Base-by-base conservation (phyloP, 2,113 vertebrate genomes). In the Andinoacara biseriatus region DNA sequence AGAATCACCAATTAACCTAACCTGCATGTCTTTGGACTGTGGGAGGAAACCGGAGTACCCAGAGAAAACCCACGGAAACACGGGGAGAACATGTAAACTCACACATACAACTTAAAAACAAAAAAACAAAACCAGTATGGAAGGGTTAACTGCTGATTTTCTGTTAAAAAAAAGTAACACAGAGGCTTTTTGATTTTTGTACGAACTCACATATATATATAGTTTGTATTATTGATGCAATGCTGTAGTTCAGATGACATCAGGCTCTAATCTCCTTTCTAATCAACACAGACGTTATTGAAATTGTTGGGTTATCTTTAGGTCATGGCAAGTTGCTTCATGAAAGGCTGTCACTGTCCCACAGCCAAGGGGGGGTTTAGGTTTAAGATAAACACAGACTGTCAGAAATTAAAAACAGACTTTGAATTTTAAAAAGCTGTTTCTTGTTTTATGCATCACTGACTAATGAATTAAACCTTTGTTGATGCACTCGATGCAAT, bases 271-370 rank as follows among this genome's bases (percentile, higher is more conserved):
- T 80, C 82, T 80, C 46, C 14, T 33, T 76, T 81, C 43, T 69
- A 83, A 90, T 89, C 63, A 90, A 84, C 78, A 84, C 58, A 84
- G 78, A 78, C 63, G 11, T 65, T 63, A 75, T 76, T 85, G 58
- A 88, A 86, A 78, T 13, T 26, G 61, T 76, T 26, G 9, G 62
- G 38, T 86, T 54, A 38, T 22, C 46, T 60, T 78, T 57, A 74
- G 74, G 63, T 58, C 67, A 82, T n/a, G n/a, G 72, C 22, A 56
- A 9, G 11, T 14, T 40, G 33, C 35, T 74, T 74, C 35, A 33
- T 76, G 13, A 87, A 56, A 84, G 61, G 24, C 63, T 1, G 14
- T 69, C 18, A 20, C 24, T 85, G 74, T 58, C 29, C 46, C 20
- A 35, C 74, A 49, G 62, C 17, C 33, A 33, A 69, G 40, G n/a